A percentile compares a stretch with the other conserved stretches of the same genome.
phyloP scores from a whole-genome alignment of 2,888 invertebrate species.

The Chymomyza procnemis region DNA sequence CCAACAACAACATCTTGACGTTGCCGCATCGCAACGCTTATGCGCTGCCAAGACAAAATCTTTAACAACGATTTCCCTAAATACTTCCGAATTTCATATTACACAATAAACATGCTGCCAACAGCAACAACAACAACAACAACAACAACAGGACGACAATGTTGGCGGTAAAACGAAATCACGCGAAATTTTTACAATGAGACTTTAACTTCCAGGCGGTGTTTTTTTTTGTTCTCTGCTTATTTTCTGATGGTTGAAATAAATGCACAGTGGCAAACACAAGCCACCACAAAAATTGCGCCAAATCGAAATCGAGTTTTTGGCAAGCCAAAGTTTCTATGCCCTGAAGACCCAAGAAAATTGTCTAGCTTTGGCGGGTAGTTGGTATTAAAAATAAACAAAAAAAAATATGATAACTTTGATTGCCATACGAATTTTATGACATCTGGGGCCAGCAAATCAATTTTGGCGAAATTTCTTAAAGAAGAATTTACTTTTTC shows the following conservation, averaged over 20 bases:
- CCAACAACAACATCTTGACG: constrained; percentile 33
- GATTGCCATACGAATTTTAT: too few species aligned
- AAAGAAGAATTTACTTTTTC: too few species aligned
- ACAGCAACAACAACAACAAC: constrained; percentile 19
- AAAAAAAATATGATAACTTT: neutral
- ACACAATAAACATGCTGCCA: constrained; percentile 29
- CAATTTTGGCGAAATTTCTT: too few species aligned
- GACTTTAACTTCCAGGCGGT: constrained; percentile 39
- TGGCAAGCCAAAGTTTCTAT: neutral
- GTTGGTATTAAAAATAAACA: neutral
- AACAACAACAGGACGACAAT: neutral
- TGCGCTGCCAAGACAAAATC: constrained; percentile 48
- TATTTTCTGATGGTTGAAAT: constrained; percentile 18
- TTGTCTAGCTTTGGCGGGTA: too few species aligned
- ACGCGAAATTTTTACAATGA: constrained; percentile 67
- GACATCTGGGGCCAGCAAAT: too few species aligned
- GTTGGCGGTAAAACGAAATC: constrained; percentile 50
- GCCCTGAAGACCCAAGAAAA: neutral
- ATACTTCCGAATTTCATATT: constrained; percentile 73
- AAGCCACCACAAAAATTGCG: neutral
- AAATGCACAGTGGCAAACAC: constrained; percentile 36
- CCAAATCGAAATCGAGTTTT: neutral
- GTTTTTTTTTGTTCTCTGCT: neutral
- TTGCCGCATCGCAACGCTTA: constrained; percentile 17
- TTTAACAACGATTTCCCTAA: constrained; percentile 73